Evolutionary conservation across 2,888 invertebrate genomes (phyloP).

Genomic region (Sesia bembeciformis): DNA sequence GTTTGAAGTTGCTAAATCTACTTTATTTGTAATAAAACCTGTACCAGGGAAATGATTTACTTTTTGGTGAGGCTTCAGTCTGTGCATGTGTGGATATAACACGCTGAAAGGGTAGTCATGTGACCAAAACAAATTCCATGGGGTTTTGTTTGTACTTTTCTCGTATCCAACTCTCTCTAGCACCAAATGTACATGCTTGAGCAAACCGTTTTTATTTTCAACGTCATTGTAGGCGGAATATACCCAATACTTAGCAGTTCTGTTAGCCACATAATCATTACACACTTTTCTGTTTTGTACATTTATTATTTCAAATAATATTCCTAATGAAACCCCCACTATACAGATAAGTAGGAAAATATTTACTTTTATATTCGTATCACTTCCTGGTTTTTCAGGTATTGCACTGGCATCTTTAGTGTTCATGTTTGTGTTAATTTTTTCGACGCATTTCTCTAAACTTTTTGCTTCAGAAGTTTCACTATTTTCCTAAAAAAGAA

Average conservation of each 20-base stretch:
- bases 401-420: no score
- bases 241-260: constrained; percentile 67
- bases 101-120: constrained; percentile 91
- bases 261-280: constrained; percentile 14
- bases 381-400: neutral
- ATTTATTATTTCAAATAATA: constrained; percentile 42
- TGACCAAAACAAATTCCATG: constrained; percentile 95
- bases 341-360: constrained; percentile 47
- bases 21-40: constrained; percentile 94
- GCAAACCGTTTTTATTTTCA: constrained; percentile 76
- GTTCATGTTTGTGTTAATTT: no score
- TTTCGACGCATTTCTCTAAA: no score
- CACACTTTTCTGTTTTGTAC: constrained; percentile 25
- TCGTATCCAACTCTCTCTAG: constrained; percentile 84
- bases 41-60: constrained; percentile 97
- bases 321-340: constrained; percentile 42
- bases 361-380: constrained; percentile 23
- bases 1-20: constrained; percentile 85
- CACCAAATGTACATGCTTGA: constrained; percentile 87
- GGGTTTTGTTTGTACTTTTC: constrained; percentile 63
- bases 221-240: constrained; percentile 71
- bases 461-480: no score
- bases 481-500: no score
- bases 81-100: constrained; percentile 65
- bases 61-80: constrained; percentile 81